These are phyloP conservation scores for Otolemur garnettii DNA, from an alignment of 2,113 vertebrate species.

Conservation along the genomic window DNA sequence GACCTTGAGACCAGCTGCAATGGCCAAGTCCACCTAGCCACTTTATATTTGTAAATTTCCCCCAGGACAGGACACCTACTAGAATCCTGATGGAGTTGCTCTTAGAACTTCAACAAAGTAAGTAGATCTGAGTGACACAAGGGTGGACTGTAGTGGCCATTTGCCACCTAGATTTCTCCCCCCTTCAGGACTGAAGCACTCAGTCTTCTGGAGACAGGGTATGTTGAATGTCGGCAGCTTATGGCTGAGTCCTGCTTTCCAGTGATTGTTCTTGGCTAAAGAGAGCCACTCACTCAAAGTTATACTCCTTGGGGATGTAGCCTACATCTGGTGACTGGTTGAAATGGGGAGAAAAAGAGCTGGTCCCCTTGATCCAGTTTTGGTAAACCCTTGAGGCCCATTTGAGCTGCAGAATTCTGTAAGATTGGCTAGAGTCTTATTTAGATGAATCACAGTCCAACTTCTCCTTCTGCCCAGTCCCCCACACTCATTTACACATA, in stretches of 20 bases:
- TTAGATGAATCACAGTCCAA: neutral
- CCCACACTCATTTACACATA: neutral
- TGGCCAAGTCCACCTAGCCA: neutral
- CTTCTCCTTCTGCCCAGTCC: neutral
- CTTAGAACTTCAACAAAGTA: neutral
- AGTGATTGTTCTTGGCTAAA: neutral
- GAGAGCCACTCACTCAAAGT: neutral
- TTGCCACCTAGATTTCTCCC: neutral
- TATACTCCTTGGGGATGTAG: neutral
- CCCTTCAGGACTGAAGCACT: neutral
- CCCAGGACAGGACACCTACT: neutral
- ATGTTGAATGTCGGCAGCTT: neutral
- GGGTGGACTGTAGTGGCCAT: neutral
- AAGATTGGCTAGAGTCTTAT: neutral
- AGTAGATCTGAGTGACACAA: neutral
- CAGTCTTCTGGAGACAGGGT: neutral
- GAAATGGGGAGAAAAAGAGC: neutral
- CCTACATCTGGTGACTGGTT: neutral
- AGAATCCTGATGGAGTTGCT: neutral
- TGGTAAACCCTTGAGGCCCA: neutral
- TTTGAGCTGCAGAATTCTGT: fast-evolving
- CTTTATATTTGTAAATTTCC: neutral
- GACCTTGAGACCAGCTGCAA: neutral
- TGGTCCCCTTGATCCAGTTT: neutral
- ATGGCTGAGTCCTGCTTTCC: neutral